These are phyloP conservation scores for Cantharis nigra DNA, from an alignment of 2,888 invertebrate species.

Conservation along the genomic window DNA sequence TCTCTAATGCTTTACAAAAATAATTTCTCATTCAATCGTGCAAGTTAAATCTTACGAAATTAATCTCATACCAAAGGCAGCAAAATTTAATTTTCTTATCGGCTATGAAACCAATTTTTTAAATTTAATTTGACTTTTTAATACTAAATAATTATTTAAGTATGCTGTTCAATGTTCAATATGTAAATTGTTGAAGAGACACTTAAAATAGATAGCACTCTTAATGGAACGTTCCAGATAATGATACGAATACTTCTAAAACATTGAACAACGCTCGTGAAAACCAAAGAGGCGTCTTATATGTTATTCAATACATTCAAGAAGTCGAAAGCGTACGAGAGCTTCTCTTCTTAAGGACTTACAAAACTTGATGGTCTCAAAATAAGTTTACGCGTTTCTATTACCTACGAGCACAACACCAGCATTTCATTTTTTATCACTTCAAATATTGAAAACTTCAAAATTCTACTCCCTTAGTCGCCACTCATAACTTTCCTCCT, in stretches of 20 bases:
- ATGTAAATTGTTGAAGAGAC: constrained; percentile 2
- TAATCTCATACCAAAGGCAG: background rate
- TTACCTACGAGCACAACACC: background rate
- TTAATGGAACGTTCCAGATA: constrained; percentile 4
- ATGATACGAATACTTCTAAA: constrained; percentile 2
- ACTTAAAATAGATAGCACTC: background rate
- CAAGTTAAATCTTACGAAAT: constrained; percentile 1
- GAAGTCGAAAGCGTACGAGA: background rate
- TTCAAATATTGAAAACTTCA: background rate
- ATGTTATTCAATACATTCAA: constrained; percentile 3
- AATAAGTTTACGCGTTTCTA: background rate
- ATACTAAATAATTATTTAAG: background rate
- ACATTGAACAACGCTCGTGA: background rate
- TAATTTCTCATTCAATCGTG: background rate
- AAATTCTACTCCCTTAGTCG: background rate
- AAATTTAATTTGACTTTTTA: background rate
- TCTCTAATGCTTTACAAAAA: constrained; percentile 5
- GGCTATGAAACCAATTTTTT: background rate
- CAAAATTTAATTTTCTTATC: background rate
- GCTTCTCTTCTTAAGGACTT: background rate
- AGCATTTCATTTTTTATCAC: background rate
- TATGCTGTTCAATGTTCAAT: background rate
- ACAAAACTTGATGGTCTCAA: background rate
- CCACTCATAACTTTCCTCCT: background rate
- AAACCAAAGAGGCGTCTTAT: constrained; percentile 1